phyloP scores from a whole-genome alignment of 2,797 vertebrate genomes.

The Halcyon chelicuti region DNA sequence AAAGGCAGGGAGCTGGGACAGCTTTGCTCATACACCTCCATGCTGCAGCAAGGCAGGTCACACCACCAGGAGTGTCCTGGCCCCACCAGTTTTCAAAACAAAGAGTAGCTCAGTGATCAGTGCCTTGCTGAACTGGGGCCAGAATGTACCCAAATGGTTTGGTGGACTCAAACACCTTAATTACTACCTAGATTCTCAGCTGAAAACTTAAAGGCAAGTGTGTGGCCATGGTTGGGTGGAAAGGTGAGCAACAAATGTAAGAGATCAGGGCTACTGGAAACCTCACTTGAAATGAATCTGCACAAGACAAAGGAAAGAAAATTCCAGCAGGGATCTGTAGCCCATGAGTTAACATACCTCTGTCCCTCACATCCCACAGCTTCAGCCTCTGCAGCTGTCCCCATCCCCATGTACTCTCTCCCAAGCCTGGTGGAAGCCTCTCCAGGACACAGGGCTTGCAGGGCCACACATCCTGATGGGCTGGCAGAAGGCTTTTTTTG shows the following conservation, averaged over 20 bases:
- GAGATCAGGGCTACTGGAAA: not conserved
- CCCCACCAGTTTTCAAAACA: not conserved
- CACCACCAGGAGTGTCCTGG: not conserved
- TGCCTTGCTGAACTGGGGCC: not conserved
- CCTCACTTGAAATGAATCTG: not conserved
- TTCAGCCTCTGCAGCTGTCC: not conserved
- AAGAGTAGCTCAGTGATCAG: not conserved
- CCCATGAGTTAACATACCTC: not conserved
- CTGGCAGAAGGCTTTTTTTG: not conserved
- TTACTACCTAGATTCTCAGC: not conserved
- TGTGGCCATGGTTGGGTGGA: accelerated
- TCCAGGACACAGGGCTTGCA: not conserved
- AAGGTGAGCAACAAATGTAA: not conserved
- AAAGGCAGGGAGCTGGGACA: not conserved
- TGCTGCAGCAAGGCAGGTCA: not conserved
- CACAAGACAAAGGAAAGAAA: not conserved
- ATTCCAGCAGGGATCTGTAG: not conserved
- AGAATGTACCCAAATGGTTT: not conserved
- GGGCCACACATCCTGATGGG: not conserved
- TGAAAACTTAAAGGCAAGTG: not conserved
- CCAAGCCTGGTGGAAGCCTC: not conserved
- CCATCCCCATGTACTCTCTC: not conserved
- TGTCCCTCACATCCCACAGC: not conserved
- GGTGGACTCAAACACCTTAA: not conserved
- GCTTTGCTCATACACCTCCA: not conserved